Evolutionary conservation across 2,888 invertebrate species (phyloP).

Genomic region (Pseudolycoriella hygida): DNA sequence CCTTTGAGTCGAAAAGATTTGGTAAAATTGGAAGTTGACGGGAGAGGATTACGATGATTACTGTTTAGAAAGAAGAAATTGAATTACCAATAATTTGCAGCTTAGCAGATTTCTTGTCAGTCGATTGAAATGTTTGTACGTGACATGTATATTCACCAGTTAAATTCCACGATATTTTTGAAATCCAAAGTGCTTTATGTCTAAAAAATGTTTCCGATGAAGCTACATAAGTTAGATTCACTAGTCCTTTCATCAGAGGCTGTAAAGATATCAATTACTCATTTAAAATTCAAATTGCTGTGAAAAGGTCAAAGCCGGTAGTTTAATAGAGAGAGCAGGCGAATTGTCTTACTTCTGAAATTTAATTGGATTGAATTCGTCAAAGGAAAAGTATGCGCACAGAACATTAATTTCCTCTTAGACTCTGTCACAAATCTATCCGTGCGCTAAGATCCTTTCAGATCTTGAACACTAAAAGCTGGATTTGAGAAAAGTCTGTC

Average conservation of each 20-base stretch:
- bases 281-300: conserved; percentile 1
- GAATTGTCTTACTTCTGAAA: too few relatives aligned
- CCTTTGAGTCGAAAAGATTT: too few relatives aligned
- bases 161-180: conserved; percentile 30
- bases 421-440: too few relatives aligned
- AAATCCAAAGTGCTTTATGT: conserved; percentile 28
- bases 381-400: too few relatives aligned
- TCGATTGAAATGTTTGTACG: conserved; percentile 29
- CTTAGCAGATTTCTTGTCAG: conserved; percentile 27
- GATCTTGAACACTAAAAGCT: too few relatives aligned
- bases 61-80: neutral
- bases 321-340: too few relatives aligned
- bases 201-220: conserved; percentile 16
- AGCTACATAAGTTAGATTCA: conserved; percentile 23
- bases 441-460: too few relatives aligned
- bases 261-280: conserved; percentile 12
- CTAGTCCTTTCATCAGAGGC: conserved; percentile 28
- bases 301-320: conserved; percentile 8
- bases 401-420: too few relatives aligned
- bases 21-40: too few relatives aligned
- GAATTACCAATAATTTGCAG: conserved; percentile 28
- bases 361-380: too few relatives aligned
- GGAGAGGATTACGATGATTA: too few relatives aligned
- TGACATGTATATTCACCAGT: conserved; percentile 29
- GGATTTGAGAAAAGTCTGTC: too few relatives aligned